Conservation (phyloP, 2,113 vertebrate species). For the Mormyrus iriodes region DNA sequence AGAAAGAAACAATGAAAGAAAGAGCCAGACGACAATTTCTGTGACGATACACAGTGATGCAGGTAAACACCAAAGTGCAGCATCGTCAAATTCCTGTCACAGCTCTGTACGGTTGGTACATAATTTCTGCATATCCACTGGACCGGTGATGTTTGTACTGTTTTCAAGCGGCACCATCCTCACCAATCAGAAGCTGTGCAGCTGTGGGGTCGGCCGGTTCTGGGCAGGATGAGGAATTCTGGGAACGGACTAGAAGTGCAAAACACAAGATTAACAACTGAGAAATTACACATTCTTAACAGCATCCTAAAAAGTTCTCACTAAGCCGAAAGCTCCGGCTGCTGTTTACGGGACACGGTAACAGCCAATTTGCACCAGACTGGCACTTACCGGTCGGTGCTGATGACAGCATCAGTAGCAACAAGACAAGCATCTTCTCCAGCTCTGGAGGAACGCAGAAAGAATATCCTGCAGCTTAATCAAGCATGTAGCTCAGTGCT, state of each 20-base stretch:
- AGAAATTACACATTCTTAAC: neutral
- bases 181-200: slow-evolving; percentile 40
- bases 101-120: neutral
- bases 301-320: neutral
- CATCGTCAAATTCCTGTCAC: neutral
- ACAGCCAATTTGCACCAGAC: neutral
- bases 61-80: neutral
- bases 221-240: slow-evolving; percentile 40
- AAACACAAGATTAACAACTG: slow-evolving; percentile 17
- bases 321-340: neutral
- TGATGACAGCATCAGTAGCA: slow-evolving; percentile 31
- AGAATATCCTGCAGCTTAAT: neutral
- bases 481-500: neutral
- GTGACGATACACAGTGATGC: neutral
- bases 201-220: slow-evolving; percentile 25
- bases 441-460: slow-evolving; percentile 10
- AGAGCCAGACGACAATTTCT: neutral
- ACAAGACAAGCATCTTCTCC: slow-evolving; percentile 37
- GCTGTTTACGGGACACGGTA: neutral
- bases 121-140: neutral
- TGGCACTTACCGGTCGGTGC: slow-evolving; percentile 34
- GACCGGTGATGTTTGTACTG: neutral
- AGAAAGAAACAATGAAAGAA: neutral
- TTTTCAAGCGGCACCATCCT: slow-evolving; percentile 19
- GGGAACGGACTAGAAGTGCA: slow-evolving; percentile 29